Base-by-base conservation (phyloP, 2,888 invertebrate species). In the Heteromyza rotundicornis region DNA sequence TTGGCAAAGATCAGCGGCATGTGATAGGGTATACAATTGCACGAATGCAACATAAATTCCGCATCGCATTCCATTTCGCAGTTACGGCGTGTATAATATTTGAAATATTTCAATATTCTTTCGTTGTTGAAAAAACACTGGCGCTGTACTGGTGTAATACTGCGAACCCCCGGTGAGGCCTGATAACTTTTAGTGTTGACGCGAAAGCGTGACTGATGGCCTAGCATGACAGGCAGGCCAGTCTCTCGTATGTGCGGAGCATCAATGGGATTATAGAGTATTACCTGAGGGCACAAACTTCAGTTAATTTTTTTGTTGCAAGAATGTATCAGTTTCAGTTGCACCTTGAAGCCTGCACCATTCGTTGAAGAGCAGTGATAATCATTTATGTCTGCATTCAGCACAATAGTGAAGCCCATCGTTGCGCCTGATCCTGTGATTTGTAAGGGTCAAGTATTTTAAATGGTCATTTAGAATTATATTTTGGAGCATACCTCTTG, bases 171-270 rank as follows among this genome's bases (percentile, higher is more conserved):
- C 0, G 82, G 70, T 19, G 87, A 86, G 0, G 92, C 89, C 67
- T 89, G 89, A 12, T 87, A 84, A 62, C 92, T 88, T 14, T 85
- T 84, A 0, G 92, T 90, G 50, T 85, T 82, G 20, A 92, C 86
- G 0, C 88, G 86, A 56, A 90, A 86, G 12, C 89, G 84, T 0
- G 89, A 87, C 77, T 93, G 92, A 27, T 86, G 82, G 0, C 92
- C 92, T 0, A 91, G 88, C 52, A 88, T 86, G 56, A 91, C 83
- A 1, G 90, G 85, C 57, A 90, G 87, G 0, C 90, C 92, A 62
- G 89, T 87, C 70, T 92, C 90, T 2, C 89, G 87, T 63, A 92
- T 88, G 76, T 90, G 90, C 0, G 93, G 92, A 0, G 89, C 90
- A 78, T 93, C 92, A 0, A 90, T 89, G 0, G 93, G 92, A 80